Percentiles rank a stretch among this genome's conserved stretches.
These are phyloP conservation scores for Eupleurogrammus muticus DNA, from an alignment of 2,797 vertebrate genomes.

Conservation along the genomic window DNA sequence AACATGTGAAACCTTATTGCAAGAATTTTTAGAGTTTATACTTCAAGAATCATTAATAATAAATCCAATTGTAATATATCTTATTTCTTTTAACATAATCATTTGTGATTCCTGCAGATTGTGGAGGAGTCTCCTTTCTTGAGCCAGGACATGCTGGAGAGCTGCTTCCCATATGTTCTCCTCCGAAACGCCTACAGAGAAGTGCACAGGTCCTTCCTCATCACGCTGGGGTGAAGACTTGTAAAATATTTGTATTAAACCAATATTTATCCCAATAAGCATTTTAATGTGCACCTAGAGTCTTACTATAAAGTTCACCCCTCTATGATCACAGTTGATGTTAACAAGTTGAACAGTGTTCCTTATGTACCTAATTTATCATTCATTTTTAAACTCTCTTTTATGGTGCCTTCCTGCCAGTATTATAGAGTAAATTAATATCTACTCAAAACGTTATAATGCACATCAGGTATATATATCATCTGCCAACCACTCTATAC, in stretches of 20 bases:
- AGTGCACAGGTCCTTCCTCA: conserved; percentile 82
- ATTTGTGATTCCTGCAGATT: conserved; percentile 77
- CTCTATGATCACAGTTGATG: neutral
- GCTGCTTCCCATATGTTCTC: conserved; percentile 93
- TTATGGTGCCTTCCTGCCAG: neutral
- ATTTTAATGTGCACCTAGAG: conserved; percentile 6
- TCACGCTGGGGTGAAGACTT: conserved; percentile 76
- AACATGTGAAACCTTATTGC: too few relatives aligned
- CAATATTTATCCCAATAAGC: conserved; percentile 6
- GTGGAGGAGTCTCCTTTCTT: conserved; percentile 93
- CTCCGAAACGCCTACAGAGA: conserved; percentile 94
- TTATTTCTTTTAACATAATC: too few relatives aligned
- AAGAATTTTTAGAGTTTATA: too few relatives aligned
- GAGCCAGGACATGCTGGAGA: conserved; percentile 93
- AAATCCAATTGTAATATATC: neutral
- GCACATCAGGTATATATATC: neutral
- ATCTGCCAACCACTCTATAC: neutral
- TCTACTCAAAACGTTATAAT: conserved; percentile 21
- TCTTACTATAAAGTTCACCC: neutral
- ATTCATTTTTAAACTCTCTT: conserved; percentile 5
- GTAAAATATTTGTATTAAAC: conserved; percentile 2
- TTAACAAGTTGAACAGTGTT: neutral
- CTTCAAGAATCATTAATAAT: neutral
- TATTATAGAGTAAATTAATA: neutral
- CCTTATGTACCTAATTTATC: neutral